A percentile compares a stretch with the other conserved stretches of the same genome.
These are phyloP conservation scores for Drosophila parvula DNA, from an alignment of 1,140 invertebrate genomes.

Conservation along the genomic window DNA sequence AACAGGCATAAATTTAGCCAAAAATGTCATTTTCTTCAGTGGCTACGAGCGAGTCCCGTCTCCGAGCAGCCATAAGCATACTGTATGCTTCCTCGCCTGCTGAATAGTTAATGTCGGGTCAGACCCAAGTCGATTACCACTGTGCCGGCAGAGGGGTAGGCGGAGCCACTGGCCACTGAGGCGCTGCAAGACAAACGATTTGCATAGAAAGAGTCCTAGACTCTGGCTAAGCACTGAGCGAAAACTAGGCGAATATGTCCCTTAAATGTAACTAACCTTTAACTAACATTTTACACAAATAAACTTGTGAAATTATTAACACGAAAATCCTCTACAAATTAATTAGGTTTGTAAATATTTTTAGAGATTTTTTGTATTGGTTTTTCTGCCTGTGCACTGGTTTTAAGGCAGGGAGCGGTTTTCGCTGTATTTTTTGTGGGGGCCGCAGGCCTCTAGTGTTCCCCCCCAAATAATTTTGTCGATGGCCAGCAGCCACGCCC, in stretches of 20 bases:
- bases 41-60: no score
- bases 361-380: neutral
- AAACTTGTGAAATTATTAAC: no score
- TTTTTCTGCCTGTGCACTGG: neutral
- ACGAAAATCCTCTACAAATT: neutral
- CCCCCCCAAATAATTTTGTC: constrained; percentile 61
- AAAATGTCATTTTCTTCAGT: neutral
- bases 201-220: constrained; percentile 20
- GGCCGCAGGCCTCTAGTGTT: constrained; percentile 52
- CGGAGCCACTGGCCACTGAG: neutral
- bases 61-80: neutral
- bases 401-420: no score
- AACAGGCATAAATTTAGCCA: neutral
- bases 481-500: constrained; percentile 44
- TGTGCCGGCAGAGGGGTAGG: neutral
- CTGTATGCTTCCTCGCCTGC: neutral
- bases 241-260: neutral
- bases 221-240: neutral
- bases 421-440: neutral
- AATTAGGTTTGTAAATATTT: neutral
- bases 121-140: constrained; percentile 23
- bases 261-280: no score
- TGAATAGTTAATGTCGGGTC: constrained; percentile 41
- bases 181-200: constrained; percentile 53
- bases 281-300: no score